phyloP scores from a whole-genome alignment of 1,140 invertebrate species.

The Drosophila oshimai region DNA sequence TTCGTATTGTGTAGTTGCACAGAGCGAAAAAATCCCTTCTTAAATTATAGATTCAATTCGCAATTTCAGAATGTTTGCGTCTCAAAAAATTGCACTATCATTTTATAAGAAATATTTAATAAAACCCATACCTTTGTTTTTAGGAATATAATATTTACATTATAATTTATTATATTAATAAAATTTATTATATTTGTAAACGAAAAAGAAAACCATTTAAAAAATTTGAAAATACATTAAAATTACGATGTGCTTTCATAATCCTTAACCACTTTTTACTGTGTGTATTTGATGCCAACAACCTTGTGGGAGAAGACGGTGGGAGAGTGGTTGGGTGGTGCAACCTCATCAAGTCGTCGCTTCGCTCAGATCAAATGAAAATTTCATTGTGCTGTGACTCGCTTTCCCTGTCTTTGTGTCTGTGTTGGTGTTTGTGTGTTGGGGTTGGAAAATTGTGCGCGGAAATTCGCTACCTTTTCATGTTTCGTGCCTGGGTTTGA shows the following conservation, averaged over 20 bases:
- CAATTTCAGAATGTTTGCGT: no score
- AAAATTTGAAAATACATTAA: no score
- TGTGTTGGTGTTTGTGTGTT: no score
- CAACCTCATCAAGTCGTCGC: conserved; percentile 66
- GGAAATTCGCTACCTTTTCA: conserved; percentile 61
- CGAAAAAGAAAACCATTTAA: no score
- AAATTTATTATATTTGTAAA: no score
- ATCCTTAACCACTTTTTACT: neutral
- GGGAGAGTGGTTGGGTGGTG: neutral
- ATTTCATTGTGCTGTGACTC: conserved; percentile 71
- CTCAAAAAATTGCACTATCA: no score
- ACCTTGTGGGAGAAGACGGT: conserved; percentile 14
- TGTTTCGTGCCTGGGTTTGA: conserved; percentile 41
- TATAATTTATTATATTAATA: no score
- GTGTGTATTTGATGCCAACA: conserved; percentile 26
- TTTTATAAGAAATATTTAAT: no score
- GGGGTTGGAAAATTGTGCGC: conserved; percentile 8
- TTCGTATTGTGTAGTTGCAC: conserved; percentile 11
- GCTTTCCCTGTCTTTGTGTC: conserved; percentile 33
- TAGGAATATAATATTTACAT: no score
- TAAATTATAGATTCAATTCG: no score
- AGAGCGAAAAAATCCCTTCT: neutral
- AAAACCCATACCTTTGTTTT: no score
- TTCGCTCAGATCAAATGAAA: conserved; percentile 78
- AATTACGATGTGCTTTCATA: no score